Evolutionary conservation across 2,888 invertebrate genomes (phyloP).

Genomic region (Eremobia ochroleuca): DNA sequence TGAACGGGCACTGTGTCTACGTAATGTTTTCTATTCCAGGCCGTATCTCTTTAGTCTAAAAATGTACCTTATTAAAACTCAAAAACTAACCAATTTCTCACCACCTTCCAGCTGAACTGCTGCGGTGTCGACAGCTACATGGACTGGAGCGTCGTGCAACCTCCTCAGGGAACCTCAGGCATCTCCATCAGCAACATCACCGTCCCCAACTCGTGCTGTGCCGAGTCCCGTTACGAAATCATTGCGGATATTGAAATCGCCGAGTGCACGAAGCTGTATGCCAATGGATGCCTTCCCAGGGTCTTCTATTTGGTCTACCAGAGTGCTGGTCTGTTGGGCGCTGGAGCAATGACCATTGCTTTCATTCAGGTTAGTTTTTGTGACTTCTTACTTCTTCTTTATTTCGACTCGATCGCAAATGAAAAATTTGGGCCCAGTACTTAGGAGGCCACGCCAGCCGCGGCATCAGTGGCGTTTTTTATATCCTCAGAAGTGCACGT

Average conservation of each 20-base stretch:
- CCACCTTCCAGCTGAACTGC: slow-evolving; percentile 91
- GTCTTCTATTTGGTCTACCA: slow-evolving; percentile 92
- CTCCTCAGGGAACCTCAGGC: slow-evolving; percentile 73
- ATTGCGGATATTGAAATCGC: slow-evolving; percentile 69
- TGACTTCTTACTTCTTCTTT: not conserved
- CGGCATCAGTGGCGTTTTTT: not conserved
- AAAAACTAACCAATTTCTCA: not conserved
- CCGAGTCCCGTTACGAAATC: slow-evolving; percentile 72
- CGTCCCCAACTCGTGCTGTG: slow-evolving; percentile 92
- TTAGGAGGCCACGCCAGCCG: not conserved
- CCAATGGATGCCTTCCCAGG: slow-evolving; percentile 92
- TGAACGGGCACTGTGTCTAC: not conserved
- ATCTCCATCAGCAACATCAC: slow-evolving; percentile 84
- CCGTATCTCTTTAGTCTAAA: not conserved
- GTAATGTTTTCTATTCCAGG: not conserved
- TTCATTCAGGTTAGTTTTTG: slow-evolving; percentile 93
- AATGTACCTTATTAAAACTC: not conserved
- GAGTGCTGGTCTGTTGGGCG: slow-evolving; percentile 93
- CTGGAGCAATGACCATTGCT: slow-evolving; percentile 95
- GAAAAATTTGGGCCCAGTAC: not conserved
- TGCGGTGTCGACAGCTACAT: slow-evolving; percentile 92
- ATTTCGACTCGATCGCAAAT: not conserved
- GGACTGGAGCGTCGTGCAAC: slow-evolving; percentile 91
- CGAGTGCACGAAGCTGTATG: slow-evolving; percentile 83
- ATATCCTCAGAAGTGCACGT: not conserved